Evolutionary conservation across 2,888 invertebrate genomes (phyloP), one percentile per base, ranked within the genome.

Genomic region (Caenorhabditis drosophilae): DNA sequence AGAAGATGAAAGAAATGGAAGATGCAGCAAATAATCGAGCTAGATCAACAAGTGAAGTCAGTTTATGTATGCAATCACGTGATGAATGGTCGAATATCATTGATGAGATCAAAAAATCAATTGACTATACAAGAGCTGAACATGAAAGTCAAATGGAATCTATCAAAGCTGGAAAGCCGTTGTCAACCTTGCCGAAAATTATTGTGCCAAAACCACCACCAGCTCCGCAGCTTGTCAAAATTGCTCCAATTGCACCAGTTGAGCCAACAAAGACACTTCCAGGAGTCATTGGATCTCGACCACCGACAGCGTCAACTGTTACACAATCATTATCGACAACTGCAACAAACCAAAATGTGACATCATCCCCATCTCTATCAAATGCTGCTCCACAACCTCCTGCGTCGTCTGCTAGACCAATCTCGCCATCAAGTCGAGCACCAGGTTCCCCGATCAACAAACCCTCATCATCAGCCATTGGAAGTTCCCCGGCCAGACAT

Each of bases 191-290:
- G 41, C 74, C 78, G 6, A 61, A 62, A 25, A 62, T 82, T 40
- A 50, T 63, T 12, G 71, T 81, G 11, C 69, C 79, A 6, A 72
- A 73, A 50, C 80, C 80, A 11, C 80, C 81, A 20, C 72, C 73
- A 16, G 41, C 53, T 1, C 77, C 81, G 38, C 42, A 57, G 27
- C 35, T 58, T 15, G 41, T 64, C 42, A 60, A 60, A 42, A 47
- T 66, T 22, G 36, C 55, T 18, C 62, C 62, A 31, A 57, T 63
- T 23, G 58, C 52, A 9, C 47, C 58, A 18, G 54, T 59, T 6
- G 64, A 64, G 38, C 58, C 59, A 25, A 49, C 64, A 4, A 64
- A 64, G 31, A 42, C 54, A 25, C 18, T 49, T 34, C 64, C 64
- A 48, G 64, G 64, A 12, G 59, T 54, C 2, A 64, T 64, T 41